Conservation (phyloP, 2,113 vertebrate genomes). For the Notothenia rossii region DNA sequence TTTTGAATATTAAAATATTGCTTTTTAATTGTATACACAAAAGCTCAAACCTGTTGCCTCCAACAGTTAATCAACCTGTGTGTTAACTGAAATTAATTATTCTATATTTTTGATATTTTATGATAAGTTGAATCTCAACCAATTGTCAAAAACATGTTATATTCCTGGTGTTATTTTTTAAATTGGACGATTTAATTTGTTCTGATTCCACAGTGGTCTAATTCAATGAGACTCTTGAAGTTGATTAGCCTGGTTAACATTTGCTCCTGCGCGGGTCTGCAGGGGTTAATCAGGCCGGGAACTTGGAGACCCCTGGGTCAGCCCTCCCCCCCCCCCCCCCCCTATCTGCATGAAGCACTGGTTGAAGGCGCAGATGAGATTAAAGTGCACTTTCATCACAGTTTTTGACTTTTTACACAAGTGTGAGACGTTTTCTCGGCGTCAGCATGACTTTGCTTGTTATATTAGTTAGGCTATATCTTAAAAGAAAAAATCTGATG, state of each 20-base stretch:
- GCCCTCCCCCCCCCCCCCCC: constrained; percentile 70
- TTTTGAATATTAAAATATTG: constrained; percentile 7
- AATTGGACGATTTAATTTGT: constrained; percentile 45
- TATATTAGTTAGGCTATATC: no score
- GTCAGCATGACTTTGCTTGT: background rate
- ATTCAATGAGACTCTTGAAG: constrained; percentile 81
- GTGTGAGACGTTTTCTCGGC: constrained; percentile 73
- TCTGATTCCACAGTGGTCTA: constrained; percentile 64
- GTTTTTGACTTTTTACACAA: constrained; percentile 48
- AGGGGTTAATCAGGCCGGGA: constrained; percentile 91
- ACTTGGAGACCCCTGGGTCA: constrained; percentile 87
- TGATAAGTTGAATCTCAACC: background rate
- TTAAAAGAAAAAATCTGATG: background rate
- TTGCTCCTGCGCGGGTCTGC: constrained; percentile 81
- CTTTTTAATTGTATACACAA: background rate
- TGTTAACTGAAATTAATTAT: background rate
- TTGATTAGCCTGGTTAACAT: constrained; percentile 89
- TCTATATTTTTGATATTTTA: background rate
- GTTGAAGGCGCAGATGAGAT: constrained; percentile 86
- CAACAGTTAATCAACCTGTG: background rate
- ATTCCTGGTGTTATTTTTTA: background rate
- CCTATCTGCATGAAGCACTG: constrained; percentile 84
- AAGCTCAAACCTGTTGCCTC: constrained; percentile 31
- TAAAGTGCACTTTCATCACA: constrained; percentile 77
- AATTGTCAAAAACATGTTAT: constrained; percentile 5